Evolutionary conservation across 2,113 vertebrate species (phyloP), one percentile per base, ranked within the genome.

Genomic region (Gobio gobio): DNA sequence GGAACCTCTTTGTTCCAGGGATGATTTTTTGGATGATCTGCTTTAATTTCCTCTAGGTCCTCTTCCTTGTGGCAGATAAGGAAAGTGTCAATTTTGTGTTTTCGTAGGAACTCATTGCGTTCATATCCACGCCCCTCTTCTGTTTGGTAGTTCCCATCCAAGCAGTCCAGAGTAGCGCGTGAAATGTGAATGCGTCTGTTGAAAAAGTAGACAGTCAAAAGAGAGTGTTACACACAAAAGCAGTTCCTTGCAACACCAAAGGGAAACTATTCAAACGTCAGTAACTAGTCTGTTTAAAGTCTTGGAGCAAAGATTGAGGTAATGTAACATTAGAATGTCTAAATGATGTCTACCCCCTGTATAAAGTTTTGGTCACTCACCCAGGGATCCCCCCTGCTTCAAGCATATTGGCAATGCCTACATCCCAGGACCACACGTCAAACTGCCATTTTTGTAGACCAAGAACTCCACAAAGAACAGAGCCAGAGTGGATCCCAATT

Each of bases 391-490:
- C 94, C 0, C 93, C 93, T 0, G 93, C 93, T 87, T 94, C 95
- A 47, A 95, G 88, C 93, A 93, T 94, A 91, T 94, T 94, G 64
- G 94, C 94, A 0, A 95, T 92, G 80, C 91, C 89, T 2, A 95
- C 94, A 8, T 94, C 94, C 93, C 93, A 93, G 77, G 94, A 94
- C 94, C 94, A 95, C 43, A 95, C 94, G 10, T 95, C 94, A 91
- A 94, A 95, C 91, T 95, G 94, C 94, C 94, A 95, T 85, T 95
- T 95, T 91, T 94, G 94, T 78, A 95, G 91, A 2, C 95, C 94
- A 68, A 95, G 91, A 49, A 95, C 95, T 3, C 94, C 95, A 63
- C 95, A 95, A 3, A 95, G 92, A 70, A 95, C 93, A 0, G 94
- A 94, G 33, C 95, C 95, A 0, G 95, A 94, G 90, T 95, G 95